Conservation (phyloP, 1,140 invertebrate species). For the Eufriesea mexicana region DNA sequence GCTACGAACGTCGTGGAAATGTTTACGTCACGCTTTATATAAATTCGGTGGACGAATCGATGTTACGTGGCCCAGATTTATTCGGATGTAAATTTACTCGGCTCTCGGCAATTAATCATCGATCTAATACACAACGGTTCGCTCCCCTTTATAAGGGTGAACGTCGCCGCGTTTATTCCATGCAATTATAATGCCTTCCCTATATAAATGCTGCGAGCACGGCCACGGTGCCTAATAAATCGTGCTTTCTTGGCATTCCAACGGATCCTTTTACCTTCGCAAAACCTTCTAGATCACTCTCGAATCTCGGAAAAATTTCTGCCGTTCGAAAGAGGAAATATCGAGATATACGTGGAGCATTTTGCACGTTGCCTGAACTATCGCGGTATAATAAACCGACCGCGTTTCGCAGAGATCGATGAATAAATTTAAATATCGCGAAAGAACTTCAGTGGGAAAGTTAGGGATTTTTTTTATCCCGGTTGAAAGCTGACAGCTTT, state of each 20-base stretch:
- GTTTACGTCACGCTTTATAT: slow-evolving; percentile 8
- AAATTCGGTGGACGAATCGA: background rate
- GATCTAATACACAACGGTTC: background rate
- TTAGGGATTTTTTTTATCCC: background rate
- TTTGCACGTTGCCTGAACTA: too few species aligned
- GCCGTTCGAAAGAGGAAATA: too few species aligned
- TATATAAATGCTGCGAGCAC: background rate
- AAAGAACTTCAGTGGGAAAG: too few species aligned
- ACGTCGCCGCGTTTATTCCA: background rate
- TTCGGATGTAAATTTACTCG: slow-evolving; percentile 20
- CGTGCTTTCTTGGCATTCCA: background rate
- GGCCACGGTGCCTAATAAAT: too few species aligned
- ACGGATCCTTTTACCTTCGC: background rate
- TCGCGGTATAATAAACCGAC: too few species aligned
- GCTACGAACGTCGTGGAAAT: background rate
- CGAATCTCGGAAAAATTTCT: too few species aligned
- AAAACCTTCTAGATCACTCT: too few species aligned
- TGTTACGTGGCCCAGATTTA: slow-evolving; percentile 11
- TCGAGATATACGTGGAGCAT: too few species aligned
- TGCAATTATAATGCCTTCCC: background rate
- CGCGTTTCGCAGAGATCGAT: too few species aligned
- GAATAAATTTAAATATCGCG: too few species aligned
- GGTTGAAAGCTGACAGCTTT: too few species aligned
- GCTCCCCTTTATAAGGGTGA: background rate
- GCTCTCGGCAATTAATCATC: slow-evolving; percentile 23